Conservation (phyloP, 2,113 vertebrate species). For the Seriola aureovittata region DNA sequence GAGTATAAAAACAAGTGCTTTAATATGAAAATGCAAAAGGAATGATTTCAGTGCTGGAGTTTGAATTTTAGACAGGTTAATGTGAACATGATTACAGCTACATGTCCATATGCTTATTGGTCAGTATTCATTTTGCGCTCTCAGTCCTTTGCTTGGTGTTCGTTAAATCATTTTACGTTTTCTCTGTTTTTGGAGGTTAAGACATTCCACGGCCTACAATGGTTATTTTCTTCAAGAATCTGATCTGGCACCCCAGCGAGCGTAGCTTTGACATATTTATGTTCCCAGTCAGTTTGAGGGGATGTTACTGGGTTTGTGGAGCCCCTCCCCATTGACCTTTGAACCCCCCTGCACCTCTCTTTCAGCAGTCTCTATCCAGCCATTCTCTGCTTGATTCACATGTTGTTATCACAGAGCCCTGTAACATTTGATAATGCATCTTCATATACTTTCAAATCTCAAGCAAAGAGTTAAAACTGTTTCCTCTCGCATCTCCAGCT, state of each 20-base stretch:
- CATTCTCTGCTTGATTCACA: neutral
- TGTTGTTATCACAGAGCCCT: neutral
- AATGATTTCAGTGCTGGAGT: neutral
- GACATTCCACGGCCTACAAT: conserved; percentile 11
- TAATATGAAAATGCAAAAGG: neutral
- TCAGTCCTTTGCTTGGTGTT: neutral
- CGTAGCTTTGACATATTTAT: conserved; percentile 43
- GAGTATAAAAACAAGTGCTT: neutral
- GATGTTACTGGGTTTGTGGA: conserved; percentile 32
- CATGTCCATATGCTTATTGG: conserved; percentile 20
- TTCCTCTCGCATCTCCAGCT: too few species aligned
- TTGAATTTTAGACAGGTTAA: neutral
- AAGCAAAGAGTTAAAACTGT: neutral
- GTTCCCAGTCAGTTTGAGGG: conserved; percentile 42
- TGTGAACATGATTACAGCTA: neutral
- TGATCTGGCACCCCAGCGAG: conserved; percentile 62
- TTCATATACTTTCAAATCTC: conserved; percentile 3
- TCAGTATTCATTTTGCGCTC: neutral
- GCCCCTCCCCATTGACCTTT: conserved; percentile 34
- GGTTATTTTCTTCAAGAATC: conserved; percentile 56
- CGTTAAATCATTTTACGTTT: conserved; percentile 4
- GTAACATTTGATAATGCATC: neutral
- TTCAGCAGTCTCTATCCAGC: neutral
- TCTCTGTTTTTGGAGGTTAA: neutral
- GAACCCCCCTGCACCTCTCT: conserved; percentile 22